phyloP scores from a whole-genome alignment of 2,797 vertebrate genomes.

The Lagodon rhomboides region DNA sequence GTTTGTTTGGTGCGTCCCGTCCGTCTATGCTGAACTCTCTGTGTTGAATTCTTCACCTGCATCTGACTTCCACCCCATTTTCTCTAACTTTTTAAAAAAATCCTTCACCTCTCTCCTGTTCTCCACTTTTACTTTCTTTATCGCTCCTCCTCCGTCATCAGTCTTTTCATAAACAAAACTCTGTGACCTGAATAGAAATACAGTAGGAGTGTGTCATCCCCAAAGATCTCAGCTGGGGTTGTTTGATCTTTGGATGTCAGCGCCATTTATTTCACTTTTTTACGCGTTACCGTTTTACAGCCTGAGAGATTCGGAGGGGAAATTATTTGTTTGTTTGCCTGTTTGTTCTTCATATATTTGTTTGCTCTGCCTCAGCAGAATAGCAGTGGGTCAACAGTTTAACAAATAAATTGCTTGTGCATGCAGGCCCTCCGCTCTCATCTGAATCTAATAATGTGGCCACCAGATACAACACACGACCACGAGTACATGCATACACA shows the following conservation, averaged over 20 bases:
- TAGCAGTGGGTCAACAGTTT: constrained; percentile 45
- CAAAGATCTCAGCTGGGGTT: not conserved
- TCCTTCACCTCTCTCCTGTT: not conserved
- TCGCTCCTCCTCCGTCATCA: not conserved
- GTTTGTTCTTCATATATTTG: constrained; percentile 3
- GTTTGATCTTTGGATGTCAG: constrained; percentile 28
- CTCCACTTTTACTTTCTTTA: not conserved
- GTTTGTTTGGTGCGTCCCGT: constrained; percentile 40
- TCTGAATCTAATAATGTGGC: constrained; percentile 65
- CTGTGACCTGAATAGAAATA: constrained; percentile 47
- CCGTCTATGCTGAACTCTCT: not conserved
- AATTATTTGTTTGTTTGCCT: not conserved
- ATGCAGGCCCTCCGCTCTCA: constrained; percentile 43
- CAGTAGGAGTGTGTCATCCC: not conserved
- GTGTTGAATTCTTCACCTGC: not conserved
- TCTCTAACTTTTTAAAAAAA: not conserved
- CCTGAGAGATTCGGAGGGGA: not conserved
- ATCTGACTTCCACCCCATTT: not conserved
- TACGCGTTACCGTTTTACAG: not conserved
- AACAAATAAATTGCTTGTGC: constrained; percentile 35
- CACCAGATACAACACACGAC: constrained; percentile 42
- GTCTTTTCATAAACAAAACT: constrained; percentile 25
- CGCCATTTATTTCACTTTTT: constrained; percentile 10
- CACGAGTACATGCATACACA: constrained; percentile 10
- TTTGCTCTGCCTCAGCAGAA: constrained; percentile 24